Percentiles rank a stretch among this genome's conserved stretches.
These are phyloP conservation scores for Mellivora capensis DNA, from an alignment of 2,113 vertebrate species.

Conservation along the genomic window DNA sequence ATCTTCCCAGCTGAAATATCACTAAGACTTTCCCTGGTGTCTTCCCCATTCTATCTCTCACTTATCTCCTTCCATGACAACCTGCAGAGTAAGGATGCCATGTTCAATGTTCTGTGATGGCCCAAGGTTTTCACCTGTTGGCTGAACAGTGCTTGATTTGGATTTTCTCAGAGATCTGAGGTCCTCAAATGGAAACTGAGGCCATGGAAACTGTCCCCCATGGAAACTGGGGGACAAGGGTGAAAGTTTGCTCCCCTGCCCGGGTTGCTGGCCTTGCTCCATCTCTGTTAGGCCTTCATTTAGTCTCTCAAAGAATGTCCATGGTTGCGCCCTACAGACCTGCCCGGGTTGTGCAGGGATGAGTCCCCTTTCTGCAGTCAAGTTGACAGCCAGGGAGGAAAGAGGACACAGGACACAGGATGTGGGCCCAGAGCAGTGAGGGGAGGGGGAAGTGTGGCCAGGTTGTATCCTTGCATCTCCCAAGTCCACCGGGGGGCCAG, in stretches of 20 bases:
- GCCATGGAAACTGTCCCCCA: too few species aligned
- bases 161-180: not conserved
- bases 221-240: not conserved
- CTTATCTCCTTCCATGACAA: not conserved
- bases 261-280: too few species aligned
- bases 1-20: fast-evolving
- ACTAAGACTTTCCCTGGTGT: not conserved
- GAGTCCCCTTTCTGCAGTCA: too few species aligned
- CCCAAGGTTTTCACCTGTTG: too few species aligned
- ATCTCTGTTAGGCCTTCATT: not conserved
- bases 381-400: not conserved
- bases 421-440: not conserved
- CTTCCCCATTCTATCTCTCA: not conserved
- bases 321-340: not conserved
- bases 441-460: fast-evolving
- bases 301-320: not conserved
- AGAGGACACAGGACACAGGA: not conserved
- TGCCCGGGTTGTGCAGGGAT: fast-evolving
- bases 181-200: not conserved
- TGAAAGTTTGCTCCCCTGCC: not conserved
- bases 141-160: not conserved
- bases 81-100: fast-evolving
- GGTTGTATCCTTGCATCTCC: fast-evolving
- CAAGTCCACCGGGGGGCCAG: fast-evolving
- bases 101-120: fast-evolving